phyloP scores from a whole-genome alignment of 2,888 invertebrate genomes.

The Ophioninae sp. region DNA sequence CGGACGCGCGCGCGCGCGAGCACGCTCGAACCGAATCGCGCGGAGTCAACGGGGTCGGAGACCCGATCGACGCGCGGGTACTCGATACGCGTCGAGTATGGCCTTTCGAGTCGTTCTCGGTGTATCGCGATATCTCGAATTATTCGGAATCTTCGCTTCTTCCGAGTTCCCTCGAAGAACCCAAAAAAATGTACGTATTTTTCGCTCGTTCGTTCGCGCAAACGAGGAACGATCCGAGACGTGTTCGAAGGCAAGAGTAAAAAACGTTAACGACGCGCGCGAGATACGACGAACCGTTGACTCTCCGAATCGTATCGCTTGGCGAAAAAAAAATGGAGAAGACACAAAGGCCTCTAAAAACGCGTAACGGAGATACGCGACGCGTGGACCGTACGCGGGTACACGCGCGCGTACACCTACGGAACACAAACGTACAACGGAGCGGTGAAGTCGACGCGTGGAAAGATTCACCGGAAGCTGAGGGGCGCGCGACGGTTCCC shows the following conservation, averaged over 20 bases:
- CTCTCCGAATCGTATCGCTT: too few relatives aligned
- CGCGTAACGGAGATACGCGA: not conserved
- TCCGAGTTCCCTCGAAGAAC: not conserved
- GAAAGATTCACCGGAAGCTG: conserved; percentile 75
- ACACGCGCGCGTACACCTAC: conserved; percentile 8
- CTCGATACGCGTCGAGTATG: not conserved
- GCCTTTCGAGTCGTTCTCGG: not conserved
- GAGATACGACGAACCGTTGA: not conserved
- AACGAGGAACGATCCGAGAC: too few relatives aligned
- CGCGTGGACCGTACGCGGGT: not conserved
- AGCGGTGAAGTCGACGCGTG: not conserved
- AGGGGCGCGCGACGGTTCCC: conserved; percentile 78
- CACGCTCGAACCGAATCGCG: not conserved
- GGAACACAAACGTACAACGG: conserved; percentile 27
- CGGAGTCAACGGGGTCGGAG: not conserved
- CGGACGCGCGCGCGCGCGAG: not conserved
- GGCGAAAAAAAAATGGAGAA: too few relatives aligned
- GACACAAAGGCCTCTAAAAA: too few relatives aligned
- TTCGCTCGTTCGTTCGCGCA: not conserved
- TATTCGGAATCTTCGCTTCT: not conserved
- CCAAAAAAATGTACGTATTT: not conserved
- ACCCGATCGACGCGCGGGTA: not conserved
- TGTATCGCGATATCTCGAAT: not conserved
- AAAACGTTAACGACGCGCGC: not conserved
- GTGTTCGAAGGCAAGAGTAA: not conserved